phyloP scores from a whole-genome alignment of 2,797 vertebrate species.

The Mustela erminea region DNA sequence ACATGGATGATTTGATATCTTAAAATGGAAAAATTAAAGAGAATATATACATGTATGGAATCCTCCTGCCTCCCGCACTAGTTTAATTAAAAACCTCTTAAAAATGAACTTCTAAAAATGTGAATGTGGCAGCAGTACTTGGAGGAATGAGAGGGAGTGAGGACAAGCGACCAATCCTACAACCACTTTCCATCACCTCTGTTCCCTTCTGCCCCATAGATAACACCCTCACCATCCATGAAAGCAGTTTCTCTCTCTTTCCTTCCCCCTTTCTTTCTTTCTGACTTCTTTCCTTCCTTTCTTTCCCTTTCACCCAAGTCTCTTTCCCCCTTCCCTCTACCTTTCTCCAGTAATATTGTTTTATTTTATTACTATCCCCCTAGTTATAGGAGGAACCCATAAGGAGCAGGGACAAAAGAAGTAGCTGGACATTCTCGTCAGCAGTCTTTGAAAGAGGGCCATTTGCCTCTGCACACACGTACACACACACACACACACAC shows the following conservation, averaged over 20 bases:
- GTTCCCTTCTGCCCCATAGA: neutral
- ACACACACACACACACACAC: neutral
- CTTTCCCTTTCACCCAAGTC: neutral
- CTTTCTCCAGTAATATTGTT: neutral
- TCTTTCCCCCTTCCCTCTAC: neutral
- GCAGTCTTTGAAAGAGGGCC: neutral
- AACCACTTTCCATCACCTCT: neutral
- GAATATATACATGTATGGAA: conserved; percentile 31
- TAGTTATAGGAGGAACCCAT: neutral
- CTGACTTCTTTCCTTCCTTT: neutral
- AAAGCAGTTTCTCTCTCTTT: neutral
- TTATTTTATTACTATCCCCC: neutral
- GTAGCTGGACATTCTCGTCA: neutral
- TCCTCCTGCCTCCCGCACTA: neutral
- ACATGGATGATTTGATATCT: conserved; percentile 68
- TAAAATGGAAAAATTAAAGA: conserved; percentile 70
- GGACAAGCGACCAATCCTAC: neutral
- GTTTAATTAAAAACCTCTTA: conserved; percentile 15
- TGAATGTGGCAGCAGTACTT: neutral
- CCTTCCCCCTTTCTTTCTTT: neutral
- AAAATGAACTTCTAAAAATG: neutral
- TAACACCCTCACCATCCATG: neutral
- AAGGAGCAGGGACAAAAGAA: neutral
- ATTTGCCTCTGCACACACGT: neutral
- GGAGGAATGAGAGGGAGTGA: neutral